phyloP scores from a whole-genome alignment of 2,797 vertebrate genomes.

The Babyrousa celebensis region DNA sequence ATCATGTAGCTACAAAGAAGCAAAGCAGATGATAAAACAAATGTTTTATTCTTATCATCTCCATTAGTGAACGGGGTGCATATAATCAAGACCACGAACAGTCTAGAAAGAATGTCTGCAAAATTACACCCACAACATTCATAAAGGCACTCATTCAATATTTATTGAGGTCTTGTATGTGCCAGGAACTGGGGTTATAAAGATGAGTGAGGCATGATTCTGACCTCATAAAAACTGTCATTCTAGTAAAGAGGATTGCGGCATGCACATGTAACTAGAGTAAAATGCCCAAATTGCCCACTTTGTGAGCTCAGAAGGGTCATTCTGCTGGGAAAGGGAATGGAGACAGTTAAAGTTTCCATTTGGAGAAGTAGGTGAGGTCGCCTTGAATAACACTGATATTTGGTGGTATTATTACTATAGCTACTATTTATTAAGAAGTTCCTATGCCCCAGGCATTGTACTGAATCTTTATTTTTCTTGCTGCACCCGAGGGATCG shows the following conservation, averaged over 20 bases:
- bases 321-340: slow-evolving; percentile 40
- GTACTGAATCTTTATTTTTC: neutral
- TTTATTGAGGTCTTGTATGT: slow-evolving; percentile 17
- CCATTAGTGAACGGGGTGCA: slow-evolving; percentile 19
- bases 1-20: slow-evolving; percentile 28
- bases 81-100: slow-evolving; percentile 47
- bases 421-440: slow-evolving; percentile 9
- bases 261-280: neutral
- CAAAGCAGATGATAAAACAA: slow-evolving; percentile 54
- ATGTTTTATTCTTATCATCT: slow-evolving; percentile 67
- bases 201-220: slow-evolving; percentile 58
- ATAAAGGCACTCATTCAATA: slow-evolving; percentile 63
- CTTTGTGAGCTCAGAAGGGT: slow-evolving; percentile 19
- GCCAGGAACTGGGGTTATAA: slow-evolving; percentile 29
- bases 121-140: slow-evolving; percentile 61
- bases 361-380: neutral
- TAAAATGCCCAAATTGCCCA: slow-evolving; percentile 55
- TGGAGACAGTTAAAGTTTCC: neutral
- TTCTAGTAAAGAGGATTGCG: neutral
- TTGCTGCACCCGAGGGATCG: too few relatives aligned
- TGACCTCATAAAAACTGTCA: slow-evolving; percentile 58
- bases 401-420: slow-evolving; percentile 41
- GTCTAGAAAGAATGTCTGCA: slow-evolving; percentile 57
- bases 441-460: neutral
- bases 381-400: slow-evolving; percentile 29